These are phyloP conservation scores for Caenorhabditis sinica DNA, from an alignment of 2,888 invertebrate species.

Conservation along the genomic window DNA sequence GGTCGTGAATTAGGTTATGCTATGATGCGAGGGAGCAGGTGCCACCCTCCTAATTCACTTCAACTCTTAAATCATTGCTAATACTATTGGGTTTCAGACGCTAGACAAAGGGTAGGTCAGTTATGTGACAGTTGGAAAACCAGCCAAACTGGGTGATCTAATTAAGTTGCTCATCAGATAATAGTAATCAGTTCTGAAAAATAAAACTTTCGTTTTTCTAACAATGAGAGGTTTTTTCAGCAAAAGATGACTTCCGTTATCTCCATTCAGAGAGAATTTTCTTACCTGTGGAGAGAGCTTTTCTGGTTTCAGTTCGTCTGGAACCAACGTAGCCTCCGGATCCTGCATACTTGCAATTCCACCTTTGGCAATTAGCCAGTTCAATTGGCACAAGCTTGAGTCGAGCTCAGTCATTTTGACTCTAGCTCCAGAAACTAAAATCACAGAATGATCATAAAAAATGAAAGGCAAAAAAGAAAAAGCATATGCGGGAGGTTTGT, in stretches of 20 bases:
- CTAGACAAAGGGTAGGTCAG: neutral
- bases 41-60: slow-evolving; percentile 30
- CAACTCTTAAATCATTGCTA: neutral
- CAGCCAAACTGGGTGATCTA: no score
- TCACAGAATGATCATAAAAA: slow-evolving; percentile 1
- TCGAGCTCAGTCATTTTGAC: slow-evolving; percentile 64
- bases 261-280: no score
- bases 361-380: slow-evolving; percentile 74
- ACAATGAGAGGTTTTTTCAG: neutral
- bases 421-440: neutral
- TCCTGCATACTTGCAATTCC: slow-evolving; percentile 17
- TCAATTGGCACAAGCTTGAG: slow-evolving; percentile 75
- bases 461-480: neutral
- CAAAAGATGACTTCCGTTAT: neutral
- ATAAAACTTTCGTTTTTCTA: no score
- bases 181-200: no score
- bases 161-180: no score
- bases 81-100: neutral
- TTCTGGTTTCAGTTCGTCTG: neutral
- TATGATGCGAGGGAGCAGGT: slow-evolving; percentile 2
- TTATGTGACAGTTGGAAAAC: neutral
- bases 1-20: neutral
- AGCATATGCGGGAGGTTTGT: slow-evolving; percentile 9
- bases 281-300: neutral
- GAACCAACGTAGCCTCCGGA: neutral